A percentile compares a stretch with the other conserved stretches of the same genome.
Conservation (phyloP, 2,797 vertebrate species). For the Picus viridis region DNA sequence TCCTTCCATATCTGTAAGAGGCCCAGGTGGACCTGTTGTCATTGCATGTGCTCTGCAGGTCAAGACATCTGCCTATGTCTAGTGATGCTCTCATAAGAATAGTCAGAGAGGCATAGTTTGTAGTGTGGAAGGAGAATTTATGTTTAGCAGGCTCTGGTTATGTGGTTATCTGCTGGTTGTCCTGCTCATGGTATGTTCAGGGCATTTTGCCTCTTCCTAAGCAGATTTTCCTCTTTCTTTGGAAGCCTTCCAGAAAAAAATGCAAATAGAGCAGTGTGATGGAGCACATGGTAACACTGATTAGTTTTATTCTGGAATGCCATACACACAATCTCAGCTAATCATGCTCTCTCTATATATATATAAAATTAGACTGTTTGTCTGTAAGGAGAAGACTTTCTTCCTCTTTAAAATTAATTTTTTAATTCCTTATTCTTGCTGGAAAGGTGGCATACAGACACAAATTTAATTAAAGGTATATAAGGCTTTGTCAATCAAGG, state of each 20-base stretch:
- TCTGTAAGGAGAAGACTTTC: background rate
- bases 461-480: constrained; percentile 67
- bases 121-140: background rate
- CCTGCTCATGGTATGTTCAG: background rate
- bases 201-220: background rate
- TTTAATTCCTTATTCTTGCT: constrained; percentile 34
- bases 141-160: background rate
- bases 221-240: constrained; percentile 1
- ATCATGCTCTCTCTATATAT: background rate
- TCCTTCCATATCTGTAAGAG: background rate
- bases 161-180: background rate
- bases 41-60: rapidly evolving
- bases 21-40: background rate
- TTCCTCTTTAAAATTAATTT: constrained; percentile 32
- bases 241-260: constrained; percentile 58
- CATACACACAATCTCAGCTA: constrained; percentile 3
- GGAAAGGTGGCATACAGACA: background rate
- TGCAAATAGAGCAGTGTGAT: constrained; percentile 48
- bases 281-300: constrained; percentile 1
- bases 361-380: background rate
- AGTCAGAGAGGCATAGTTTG: background rate
- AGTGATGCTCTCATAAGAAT: background rate
- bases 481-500: constrained; percentile 59
- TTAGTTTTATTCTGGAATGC: constrained; percentile 61
- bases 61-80: background rate